Evolutionary conservation across 2,113 vertebrate genomes (phyloP).

Genomic region (Saccopteryx leptura): DNA sequence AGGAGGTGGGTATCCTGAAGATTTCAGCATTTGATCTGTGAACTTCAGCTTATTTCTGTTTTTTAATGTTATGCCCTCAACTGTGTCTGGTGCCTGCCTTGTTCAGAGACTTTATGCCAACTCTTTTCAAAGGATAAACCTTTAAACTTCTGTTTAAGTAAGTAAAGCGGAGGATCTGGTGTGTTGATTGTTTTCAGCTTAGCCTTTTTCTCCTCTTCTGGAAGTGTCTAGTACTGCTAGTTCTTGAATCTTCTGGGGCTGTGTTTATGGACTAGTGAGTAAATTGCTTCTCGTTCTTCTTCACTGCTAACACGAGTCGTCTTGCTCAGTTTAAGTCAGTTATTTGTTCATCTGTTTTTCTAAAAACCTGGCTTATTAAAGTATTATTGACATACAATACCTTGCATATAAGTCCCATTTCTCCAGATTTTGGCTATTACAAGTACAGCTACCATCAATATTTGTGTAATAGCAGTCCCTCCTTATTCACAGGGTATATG

Average conservation of each 20-base stretch:
- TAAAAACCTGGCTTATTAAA: neutral
- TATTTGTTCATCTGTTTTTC: slow-evolving; percentile 23
- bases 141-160: neutral
- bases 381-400: neutral
- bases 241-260: neutral
- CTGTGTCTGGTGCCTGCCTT: neutral
- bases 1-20: neutral
- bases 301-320: neutral
- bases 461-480: neutral
- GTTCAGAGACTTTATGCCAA: neutral
- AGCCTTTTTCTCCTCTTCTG: neutral
- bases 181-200: neutral
- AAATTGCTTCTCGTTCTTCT: neutral
- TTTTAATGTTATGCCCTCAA: neutral
- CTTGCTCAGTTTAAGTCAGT: slow-evolving; percentile 23
- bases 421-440: neutral
- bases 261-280: neutral
- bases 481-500: neutral
- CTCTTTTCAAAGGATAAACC: slow-evolving; percentile 2
- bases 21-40: neutral
- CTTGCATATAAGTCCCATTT: neutral
- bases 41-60: neutral
- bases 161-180: neutral
- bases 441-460: neutral
- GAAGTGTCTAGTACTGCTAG: neutral